phyloP scores from a whole-genome alignment of 2,888 invertebrate species.

The Gnatocerus cornutus region DNA sequence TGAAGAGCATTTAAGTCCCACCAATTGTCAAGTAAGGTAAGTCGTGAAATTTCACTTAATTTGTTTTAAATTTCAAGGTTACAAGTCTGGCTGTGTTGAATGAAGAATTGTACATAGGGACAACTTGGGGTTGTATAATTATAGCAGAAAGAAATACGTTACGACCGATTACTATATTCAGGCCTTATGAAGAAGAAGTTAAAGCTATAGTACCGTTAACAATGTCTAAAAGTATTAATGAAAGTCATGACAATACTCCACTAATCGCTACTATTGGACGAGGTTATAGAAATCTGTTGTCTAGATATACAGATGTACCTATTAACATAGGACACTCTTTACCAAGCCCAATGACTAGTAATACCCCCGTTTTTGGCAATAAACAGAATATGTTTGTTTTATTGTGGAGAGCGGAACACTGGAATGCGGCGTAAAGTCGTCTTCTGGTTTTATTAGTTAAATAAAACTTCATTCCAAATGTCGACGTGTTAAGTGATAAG shows the following conservation, averaged over 20 bases:
- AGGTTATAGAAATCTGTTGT: constrained; percentile 86
- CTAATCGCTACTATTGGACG: constrained; percentile 86
- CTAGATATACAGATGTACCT: constrained; percentile 76
- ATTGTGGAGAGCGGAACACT: constrained; percentile 83
- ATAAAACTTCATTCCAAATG: constrained; percentile 43
- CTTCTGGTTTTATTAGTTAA: constrained; percentile 1
- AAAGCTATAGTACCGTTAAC: constrained; percentile 77
- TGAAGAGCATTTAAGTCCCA: constrained; percentile 87
- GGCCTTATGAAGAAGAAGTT: constrained; percentile 90
- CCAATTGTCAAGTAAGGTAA: constrained; percentile 81
- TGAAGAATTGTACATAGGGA: constrained; percentile 89
- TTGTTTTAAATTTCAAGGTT: constrained; percentile 72
- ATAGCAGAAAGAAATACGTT: constrained; percentile 88
- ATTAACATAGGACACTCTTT: constrained; percentile 67
- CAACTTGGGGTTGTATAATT: constrained; percentile 95
- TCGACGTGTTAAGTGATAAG: constrained; percentile 24
- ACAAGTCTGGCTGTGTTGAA: constrained; percentile 80
- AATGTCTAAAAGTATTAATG: constrained; percentile 66
- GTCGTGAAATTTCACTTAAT: too few relatives aligned
- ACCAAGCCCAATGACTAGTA: constrained; percentile 64
- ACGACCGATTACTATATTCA: constrained; percentile 92
- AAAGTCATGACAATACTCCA: constrained; percentile 70
- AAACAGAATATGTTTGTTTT: constrained; percentile 77
- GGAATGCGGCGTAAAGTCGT: constrained; percentile 72
- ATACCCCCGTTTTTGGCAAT: constrained; percentile 52